These are phyloP conservation scores for Meandrina meandrites DNA, from an alignment of 92 coral and sea anemone species.

Conservation along the genomic window DNA sequence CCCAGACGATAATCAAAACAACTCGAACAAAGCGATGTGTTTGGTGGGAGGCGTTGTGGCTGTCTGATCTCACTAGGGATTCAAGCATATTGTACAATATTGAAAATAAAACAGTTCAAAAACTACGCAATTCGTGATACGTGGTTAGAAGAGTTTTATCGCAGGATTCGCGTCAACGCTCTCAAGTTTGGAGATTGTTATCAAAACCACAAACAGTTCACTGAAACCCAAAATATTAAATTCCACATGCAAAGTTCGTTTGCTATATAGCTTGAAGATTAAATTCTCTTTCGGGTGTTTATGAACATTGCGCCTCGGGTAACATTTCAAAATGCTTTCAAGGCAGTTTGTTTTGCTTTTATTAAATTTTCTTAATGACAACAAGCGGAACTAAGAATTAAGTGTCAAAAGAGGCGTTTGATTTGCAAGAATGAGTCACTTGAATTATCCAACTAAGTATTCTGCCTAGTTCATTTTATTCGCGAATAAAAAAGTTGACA, in stretches of 20 bases:
- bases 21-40: constrained; percentile 25
- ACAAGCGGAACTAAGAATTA: not conserved
- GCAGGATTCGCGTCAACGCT: not conserved
- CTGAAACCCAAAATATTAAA: not conserved
- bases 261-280: not conserved
- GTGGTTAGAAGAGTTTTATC: not conserved
- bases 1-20: not conserved
- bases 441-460: not conserved
- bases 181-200: not conserved
- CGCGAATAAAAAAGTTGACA: not conserved
- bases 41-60: not conserved
- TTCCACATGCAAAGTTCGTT: not conserved
- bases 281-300: not conserved
- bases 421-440: not conserved
- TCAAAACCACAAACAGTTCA: not conserved
- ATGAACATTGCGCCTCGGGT: not conserved
- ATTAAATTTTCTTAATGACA: not conserved
- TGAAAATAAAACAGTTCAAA: not conserved
- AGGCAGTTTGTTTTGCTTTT: not conserved
- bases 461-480: not conserved
- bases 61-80: not conserved
- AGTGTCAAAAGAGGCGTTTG: not conserved
- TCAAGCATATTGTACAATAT: not conserved
- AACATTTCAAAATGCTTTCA: not conserved
- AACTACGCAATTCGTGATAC: not conserved